Evolutionary conservation across 2,797 vertebrate genomes (phyloP).

Genomic region (Lepus townsendii): DNA sequence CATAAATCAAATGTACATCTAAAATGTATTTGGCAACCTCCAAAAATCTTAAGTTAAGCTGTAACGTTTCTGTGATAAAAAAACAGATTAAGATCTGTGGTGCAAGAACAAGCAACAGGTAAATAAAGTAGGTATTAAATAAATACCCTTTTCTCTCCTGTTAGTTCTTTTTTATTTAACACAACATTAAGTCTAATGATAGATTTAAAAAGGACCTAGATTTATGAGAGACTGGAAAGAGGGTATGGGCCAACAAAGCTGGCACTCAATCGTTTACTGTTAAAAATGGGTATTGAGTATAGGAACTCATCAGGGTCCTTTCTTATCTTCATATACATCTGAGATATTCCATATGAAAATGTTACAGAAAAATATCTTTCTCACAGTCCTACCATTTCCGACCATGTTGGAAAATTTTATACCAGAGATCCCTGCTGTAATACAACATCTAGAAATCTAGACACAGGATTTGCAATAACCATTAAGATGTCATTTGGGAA

Average conservation of each 20-base stretch:
- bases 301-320: background rate
- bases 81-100: background rate
- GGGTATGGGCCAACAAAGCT: background rate
- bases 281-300: background rate
- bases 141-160: slow-evolving; percentile 32
- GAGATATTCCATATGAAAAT: slow-evolving; percentile 22
- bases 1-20: background rate
- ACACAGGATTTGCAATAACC: background rate
- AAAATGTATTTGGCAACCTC: background rate
- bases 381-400: background rate
- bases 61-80: background rate
- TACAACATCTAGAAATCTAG: slow-evolving; percentile 15
- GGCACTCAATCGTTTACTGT: background rate
- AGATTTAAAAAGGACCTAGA: slow-evolving; percentile 33
- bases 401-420: background rate
- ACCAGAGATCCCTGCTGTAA: background rate
- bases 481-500: no score
- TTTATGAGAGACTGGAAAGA: no score
- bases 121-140: background rate
- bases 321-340: background rate
- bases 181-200: background rate
- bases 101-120: slow-evolving; percentile 29
- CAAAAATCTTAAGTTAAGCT: slow-evolving; percentile 39
- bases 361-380: background rate
- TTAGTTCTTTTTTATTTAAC: background rate